Conservation (phyloP, 2,888 invertebrate species). For the Branchipolynoe longqiensis region DNA sequence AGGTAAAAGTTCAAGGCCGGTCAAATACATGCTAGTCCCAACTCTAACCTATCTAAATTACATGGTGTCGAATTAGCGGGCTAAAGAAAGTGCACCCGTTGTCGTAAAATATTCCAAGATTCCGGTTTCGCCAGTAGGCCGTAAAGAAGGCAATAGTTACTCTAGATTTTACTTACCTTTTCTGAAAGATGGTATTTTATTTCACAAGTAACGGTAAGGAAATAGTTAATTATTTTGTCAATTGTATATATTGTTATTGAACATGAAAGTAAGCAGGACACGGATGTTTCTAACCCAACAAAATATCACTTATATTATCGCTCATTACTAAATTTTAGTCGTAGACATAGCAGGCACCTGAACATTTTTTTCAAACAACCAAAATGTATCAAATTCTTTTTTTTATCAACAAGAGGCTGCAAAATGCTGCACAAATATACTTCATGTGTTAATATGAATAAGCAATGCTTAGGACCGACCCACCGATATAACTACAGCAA, state of each 20-base stretch:
- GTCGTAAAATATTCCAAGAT: slow-evolving; percentile 27
- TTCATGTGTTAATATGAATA: no score
- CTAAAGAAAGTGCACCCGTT: no score
- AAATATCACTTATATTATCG: slow-evolving; percentile 8
- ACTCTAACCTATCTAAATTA: no score
- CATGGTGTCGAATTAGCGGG: no score
- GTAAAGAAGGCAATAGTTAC: background rate
- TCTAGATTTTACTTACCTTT: no score
- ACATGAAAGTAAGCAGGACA: background rate
- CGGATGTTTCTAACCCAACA: background rate
- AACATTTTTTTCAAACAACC: no score
- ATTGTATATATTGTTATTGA: background rate
- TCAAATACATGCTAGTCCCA: slow-evolving; percentile 1
- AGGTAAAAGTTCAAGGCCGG: slow-evolving; percentile 26
- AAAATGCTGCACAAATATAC: no score
- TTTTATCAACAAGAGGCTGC: background rate
- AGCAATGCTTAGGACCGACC: no score
- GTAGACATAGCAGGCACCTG: background rate
- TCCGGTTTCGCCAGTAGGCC: no score
- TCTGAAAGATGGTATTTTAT: slow-evolving; percentile 63
- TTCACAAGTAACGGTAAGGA: slow-evolving; percentile 64
- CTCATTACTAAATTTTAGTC: no score
- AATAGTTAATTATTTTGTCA: background rate
- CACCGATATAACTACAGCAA: no score
- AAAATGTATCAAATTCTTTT: background rate